phyloP scores from a whole-genome alignment of 64 coral and sea anemone species.

The Dendronephthya gigantea region DNA sequence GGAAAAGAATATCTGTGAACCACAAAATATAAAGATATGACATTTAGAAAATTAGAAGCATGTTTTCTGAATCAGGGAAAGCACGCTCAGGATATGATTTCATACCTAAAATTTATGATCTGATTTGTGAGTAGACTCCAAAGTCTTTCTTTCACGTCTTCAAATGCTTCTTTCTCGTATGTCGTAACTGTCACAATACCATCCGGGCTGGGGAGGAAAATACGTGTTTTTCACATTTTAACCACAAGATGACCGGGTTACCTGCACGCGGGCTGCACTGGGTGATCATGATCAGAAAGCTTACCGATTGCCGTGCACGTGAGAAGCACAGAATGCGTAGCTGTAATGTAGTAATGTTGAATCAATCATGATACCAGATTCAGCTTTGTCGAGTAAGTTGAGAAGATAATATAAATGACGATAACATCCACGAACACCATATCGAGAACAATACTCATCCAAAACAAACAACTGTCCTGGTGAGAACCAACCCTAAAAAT shows the following conservation, averaged over 20 bases:
- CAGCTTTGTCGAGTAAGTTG: conserved; percentile 80
- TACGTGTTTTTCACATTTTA: neutral
- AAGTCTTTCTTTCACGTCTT: conserved; percentile 79
- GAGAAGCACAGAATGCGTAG: conserved; percentile 95
- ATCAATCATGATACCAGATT: conserved; percentile 86
- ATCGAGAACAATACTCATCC: conserved; percentile 88
- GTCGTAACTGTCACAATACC: conserved; percentile 81
- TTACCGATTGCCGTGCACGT: conserved; percentile 92
- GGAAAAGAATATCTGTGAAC: conserved; percentile 85
- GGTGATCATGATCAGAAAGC: too few species aligned
- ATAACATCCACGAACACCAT: conserved; percentile 90
- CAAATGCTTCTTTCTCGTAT: conserved; percentile 79
- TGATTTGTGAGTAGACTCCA: conserved; percentile 84
- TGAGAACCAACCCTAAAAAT: conserved; percentile 80
- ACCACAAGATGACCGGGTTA: neutral
- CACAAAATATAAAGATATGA: neutral
- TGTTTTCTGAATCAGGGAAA: neutral
- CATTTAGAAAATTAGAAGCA: neutral
- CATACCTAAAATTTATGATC: conserved; percentile 77
- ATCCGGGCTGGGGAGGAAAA: conserved; percentile 54
- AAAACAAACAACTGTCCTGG: conserved; percentile 96
- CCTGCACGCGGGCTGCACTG: too few species aligned
- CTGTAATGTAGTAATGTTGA: conserved; percentile 87
- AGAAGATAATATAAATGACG: conserved; percentile 76
- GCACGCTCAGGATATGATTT: neutral